These are phyloP conservation scores for Philotrypesis tridentata DNA, from an alignment of 1,140 invertebrate species.

Conservation along the genomic window DNA sequence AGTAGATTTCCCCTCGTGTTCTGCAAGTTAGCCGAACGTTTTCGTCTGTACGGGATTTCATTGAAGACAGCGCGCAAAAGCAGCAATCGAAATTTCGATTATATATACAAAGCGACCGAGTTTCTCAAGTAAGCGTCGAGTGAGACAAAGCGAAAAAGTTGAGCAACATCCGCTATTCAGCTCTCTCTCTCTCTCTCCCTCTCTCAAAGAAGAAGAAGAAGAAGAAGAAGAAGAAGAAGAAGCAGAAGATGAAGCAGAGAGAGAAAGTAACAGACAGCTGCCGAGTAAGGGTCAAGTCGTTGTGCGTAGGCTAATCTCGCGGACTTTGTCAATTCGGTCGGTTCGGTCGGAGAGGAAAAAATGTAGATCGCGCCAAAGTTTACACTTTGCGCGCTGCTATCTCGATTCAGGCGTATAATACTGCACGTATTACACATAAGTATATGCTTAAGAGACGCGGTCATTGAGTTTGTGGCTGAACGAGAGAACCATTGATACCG, in stretches of 20 bases:
- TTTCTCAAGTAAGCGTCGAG: slow-evolving; percentile 52
- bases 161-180: slow-evolving; percentile 17
- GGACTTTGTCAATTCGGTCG: slow-evolving; percentile 31
- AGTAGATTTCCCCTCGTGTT: too few species aligned
- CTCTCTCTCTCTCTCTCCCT: too few species aligned
- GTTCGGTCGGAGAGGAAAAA: too few species aligned
- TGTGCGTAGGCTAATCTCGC: slow-evolving; percentile 2
- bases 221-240: background rate
- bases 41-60: too few species aligned
- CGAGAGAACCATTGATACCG: slow-evolving; percentile 70
- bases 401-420: background rate
- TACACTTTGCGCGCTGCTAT: background rate
- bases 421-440: background rate
- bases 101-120: slow-evolving; percentile 38
- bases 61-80: too few species aligned
- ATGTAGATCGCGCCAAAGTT: background rate
- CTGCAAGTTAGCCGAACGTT: too few species aligned
- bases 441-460: background rate
- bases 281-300: slow-evolving; percentile 8
- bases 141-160: slow-evolving; percentile 45
- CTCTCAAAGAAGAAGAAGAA: too few species aligned
- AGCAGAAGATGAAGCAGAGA: background rate
- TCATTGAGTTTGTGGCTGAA: slow-evolving; percentile 56
- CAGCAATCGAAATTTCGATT: slow-evolving; percentile 6
- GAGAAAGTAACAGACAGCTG: slow-evolving; percentile 1